A percentile compares a stretch with the other conserved stretches of the same genome.
These are phyloP conservation scores for Stramonita haemastoma DNA, from an alignment of 2,888 invertebrate genomes.

Conservation along the genomic window DNA sequence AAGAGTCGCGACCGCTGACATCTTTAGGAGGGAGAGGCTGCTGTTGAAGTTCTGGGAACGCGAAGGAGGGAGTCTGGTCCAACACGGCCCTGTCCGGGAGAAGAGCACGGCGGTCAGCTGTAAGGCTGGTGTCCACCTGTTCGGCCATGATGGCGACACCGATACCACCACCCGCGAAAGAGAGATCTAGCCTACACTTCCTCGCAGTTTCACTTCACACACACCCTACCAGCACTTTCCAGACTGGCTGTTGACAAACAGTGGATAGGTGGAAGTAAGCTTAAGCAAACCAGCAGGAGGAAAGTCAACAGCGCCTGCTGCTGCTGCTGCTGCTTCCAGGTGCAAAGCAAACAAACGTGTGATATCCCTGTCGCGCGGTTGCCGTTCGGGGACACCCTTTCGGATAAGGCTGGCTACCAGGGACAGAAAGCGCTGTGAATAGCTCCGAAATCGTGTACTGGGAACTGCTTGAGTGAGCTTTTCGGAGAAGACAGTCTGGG, in stretches of 20 bases:
- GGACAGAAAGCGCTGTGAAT: not conserved
- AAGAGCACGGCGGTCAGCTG: not conserved
- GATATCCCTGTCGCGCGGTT: no score
- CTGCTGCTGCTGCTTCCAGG: no score
- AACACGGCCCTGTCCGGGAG: not conserved
- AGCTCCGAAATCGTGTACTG: not conserved
- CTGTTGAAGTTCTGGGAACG: not conserved
- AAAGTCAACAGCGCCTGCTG: not conserved
- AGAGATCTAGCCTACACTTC: not conserved
- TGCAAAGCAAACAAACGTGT: no score
- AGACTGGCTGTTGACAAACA: not conserved
- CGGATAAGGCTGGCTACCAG: not conserved
- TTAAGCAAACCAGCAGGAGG: not conserved
- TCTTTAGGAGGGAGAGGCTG: not conserved
- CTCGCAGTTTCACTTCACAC: not conserved
- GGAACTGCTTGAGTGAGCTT: not conserved
- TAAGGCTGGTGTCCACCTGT: not conserved
- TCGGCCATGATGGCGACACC: not conserved
- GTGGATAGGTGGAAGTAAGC: not conserved
- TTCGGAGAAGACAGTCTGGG: conserved; percentile 12
- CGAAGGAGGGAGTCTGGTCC: not conserved
- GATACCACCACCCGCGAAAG: not conserved
- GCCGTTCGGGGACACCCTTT: not conserved
- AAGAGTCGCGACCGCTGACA: not conserved
- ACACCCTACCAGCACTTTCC: not conserved